Evolutionary conservation across 1,140 invertebrate species (phyloP).

Genomic region (Anastrepha ludens): DNA sequence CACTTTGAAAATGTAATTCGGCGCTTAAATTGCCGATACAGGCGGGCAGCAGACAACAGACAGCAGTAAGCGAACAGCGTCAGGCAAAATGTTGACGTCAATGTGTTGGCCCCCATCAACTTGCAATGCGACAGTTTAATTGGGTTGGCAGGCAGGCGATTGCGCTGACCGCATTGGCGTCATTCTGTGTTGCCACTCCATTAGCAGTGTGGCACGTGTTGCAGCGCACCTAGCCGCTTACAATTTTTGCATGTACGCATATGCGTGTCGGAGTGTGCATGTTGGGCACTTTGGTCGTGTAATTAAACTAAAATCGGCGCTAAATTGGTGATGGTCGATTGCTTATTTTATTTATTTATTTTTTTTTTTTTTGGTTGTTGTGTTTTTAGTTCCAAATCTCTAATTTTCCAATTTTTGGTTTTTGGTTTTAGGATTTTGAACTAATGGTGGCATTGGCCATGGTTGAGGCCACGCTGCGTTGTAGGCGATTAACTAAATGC

Average conservation of each 20-base stretch:
- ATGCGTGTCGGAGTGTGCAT: neutral
- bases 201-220: conserved; percentile 29
- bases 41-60: neutral
- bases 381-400: neutral
- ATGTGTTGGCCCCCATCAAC: neutral
- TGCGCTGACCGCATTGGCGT: conserved; percentile 16
- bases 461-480: neutral
- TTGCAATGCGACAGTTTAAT: conserved; percentile 41
- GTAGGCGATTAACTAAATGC: neutral
- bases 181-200: conserved; percentile 41
- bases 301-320: conserved; percentile 52
- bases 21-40: conserved; percentile 41
- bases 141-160: conserved; percentile 22
- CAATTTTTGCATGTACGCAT: neutral
- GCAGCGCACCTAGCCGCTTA: neutral
- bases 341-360: neutral
- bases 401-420: conserved; percentile 31
- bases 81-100: neutral
- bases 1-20: conserved; percentile 35
- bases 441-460: conserved; percentile 24
- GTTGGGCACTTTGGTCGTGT: conserved; percentile 20
- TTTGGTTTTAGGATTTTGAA: conserved; percentile 22
- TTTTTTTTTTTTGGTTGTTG: no score
- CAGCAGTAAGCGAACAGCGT: neutral
- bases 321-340: conserved; percentile 48